A percentile compares a stretch with the other conserved stretches of the same genome.
These are phyloP conservation scores for Meghimatium bilineatum DNA, from an alignment of 2,888 invertebrate species.

Conservation along the genomic window DNA sequence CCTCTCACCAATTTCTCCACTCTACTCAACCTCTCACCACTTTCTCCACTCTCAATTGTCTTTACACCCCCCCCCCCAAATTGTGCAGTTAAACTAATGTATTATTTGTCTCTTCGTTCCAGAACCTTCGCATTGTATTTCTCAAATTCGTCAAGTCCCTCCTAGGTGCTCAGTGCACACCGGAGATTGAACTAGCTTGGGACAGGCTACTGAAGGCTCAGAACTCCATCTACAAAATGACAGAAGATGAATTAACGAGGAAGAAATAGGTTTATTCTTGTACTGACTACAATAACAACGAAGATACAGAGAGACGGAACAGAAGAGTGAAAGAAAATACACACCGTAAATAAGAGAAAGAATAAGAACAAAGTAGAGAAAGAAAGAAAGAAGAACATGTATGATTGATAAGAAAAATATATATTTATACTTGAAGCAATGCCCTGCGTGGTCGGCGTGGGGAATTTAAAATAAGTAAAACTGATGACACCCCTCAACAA, in stretches of 20 bases:
- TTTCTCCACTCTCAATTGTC: no score
- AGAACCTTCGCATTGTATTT: constrained; percentile 25
- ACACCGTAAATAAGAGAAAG: not conserved
- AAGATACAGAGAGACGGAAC: not conserved
- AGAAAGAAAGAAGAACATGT: not conserved
- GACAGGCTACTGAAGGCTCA: constrained; percentile 14
- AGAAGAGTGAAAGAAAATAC: not conserved
- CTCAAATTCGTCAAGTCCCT: not conserved
- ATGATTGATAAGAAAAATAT: no score
- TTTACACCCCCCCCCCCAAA: no score
- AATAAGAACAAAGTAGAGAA: not conserved
- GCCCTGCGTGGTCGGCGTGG: no score
- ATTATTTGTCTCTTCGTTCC: not conserved
- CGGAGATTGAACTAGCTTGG: constrained; percentile 19
- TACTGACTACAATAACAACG: not conserved
- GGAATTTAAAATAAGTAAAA: no score
- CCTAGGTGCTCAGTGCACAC: not conserved
- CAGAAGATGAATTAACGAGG: not conserved
- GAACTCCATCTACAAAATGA: constrained; percentile 4
- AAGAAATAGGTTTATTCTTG: not conserved
- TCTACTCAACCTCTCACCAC: no score
- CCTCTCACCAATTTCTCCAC: no score
- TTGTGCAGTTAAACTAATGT: no score
- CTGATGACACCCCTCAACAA: no score
- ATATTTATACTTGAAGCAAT: no score